Percentiles rank a stretch among this genome's conserved stretches.
Evolutionary conservation across 2,797 vertebrate species (phyloP).

Genomic region (Tenualosa ilisha): DNA sequence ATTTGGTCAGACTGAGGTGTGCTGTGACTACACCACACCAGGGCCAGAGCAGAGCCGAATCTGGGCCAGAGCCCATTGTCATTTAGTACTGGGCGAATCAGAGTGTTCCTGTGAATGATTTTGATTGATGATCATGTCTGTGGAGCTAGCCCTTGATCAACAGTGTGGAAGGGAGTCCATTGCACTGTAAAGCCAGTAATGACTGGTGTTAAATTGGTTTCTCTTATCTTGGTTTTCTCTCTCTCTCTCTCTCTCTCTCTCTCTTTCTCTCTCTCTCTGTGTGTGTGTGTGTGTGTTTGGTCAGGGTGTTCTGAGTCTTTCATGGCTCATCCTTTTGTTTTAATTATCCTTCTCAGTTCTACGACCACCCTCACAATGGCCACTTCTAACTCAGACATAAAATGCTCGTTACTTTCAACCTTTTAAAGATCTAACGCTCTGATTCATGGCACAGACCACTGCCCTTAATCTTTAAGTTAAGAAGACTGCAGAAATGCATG

Average conservation of each 20-base stretch:
- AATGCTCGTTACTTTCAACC: not conserved
- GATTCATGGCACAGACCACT: not conserved
- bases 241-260: too few relatives aligned
- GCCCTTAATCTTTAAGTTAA: not conserved
- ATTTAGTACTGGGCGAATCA: not conserved
- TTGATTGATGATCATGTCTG: constrained; percentile 8
- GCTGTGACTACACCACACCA: not conserved
- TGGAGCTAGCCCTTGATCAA: not conserved
- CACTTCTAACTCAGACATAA: not conserved
- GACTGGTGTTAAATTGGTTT: constrained; percentile 44
- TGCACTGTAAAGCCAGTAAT: constrained; percentile 42
- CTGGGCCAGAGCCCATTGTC: not conserved
- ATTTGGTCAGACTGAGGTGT: not conserved
- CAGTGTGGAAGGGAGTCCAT: constrained; percentile 3
- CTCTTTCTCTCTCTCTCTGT: not conserved
- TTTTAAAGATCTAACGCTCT: not conserved
- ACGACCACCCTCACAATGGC: not conserved
- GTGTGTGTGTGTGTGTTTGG: constrained; percentile 24
- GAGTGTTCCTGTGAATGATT: not conserved
- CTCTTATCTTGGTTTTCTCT: constrained; percentile 39
- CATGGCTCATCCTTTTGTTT: constrained; percentile 14
- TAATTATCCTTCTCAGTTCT: not conserved
- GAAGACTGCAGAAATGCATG: not conserved
- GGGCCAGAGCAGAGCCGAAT: not conserved
- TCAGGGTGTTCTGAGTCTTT: not conserved